These are phyloP conservation scores for Porites divaricata DNA, from an alignment of 92 coral and sea anemone species.

Conservation along the genomic window DNA sequence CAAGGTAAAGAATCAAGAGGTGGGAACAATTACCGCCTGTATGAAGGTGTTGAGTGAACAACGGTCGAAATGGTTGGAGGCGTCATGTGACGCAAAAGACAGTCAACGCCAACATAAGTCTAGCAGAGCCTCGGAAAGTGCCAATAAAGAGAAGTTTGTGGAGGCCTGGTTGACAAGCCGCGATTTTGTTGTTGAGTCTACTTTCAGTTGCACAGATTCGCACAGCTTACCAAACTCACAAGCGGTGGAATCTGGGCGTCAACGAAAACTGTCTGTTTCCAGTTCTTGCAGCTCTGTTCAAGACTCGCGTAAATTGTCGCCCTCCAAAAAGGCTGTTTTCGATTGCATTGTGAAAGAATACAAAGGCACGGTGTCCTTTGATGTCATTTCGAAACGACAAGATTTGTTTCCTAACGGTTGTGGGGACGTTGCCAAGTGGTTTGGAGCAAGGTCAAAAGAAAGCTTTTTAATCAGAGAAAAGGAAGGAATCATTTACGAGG, in stretches of 20 bases:
- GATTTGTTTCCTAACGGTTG: conserved; percentile 53
- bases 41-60: neutral
- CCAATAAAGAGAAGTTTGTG: conserved; percentile 1
- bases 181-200: neutral
- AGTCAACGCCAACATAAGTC: too few species aligned
- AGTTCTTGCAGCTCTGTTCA: conserved; percentile 30
- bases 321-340: conserved; percentile 59
- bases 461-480: conserved; percentile 51
- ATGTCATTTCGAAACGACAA: conserved; percentile 34
- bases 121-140: too few species aligned
- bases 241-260: neutral
- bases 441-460: conserved; percentile 12
- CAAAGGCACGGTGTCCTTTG: conserved; percentile 35
- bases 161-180: neutral
- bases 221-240: neutral
- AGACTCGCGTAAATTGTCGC: neutral
- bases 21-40: neutral
- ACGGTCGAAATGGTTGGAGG: neutral
- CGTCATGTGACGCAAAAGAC: neutral
- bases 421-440: conserved; percentile 49
- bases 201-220: neutral
- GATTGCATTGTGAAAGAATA: conserved; percentile 54
- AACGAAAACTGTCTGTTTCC: conserved; percentile 12
- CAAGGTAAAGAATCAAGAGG: neutral
- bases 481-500: conserved; percentile 31